Evolutionary conservation across 2,888 invertebrate species (phyloP).

Genomic region (Chalcis sispes): DNA sequence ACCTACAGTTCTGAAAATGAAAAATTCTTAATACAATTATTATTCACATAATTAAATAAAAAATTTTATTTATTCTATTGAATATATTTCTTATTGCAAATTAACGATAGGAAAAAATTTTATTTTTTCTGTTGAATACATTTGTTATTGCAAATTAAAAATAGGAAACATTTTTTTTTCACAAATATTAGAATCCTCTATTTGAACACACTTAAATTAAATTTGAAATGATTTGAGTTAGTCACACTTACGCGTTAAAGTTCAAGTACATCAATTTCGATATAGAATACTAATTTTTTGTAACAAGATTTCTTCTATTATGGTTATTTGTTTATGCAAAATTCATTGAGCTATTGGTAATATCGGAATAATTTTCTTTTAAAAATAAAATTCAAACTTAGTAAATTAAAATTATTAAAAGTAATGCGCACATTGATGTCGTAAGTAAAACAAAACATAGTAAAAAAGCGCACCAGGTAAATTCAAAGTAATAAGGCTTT

Average conservation of each 20-base stretch:
- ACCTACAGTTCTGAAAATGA: too few relatives aligned
- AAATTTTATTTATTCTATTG: neutral
- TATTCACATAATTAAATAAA: neutral
- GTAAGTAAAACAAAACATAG: slow-evolving; percentile 69
- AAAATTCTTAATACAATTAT: neutral
- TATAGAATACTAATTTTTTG: slow-evolving; percentile 71
- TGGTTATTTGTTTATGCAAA: slow-evolving; percentile 29
- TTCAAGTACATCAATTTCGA: slow-evolving; percentile 72
- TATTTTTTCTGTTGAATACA: neutral
- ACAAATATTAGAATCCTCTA: too few relatives aligned
- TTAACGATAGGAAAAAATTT: neutral
- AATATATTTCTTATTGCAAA: neutral
- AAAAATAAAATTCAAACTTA: slow-evolving; percentile 8
- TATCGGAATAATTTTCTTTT: slow-evolving; percentile 4
- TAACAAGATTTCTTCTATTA: slow-evolving; percentile 28
- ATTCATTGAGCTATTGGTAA: slow-evolving; percentile 15
- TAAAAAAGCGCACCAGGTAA: slow-evolving; percentile 75
- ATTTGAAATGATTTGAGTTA: too few relatives aligned
- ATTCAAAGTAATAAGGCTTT: slow-evolving; percentile 70
- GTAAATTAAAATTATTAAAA: slow-evolving; percentile 28
- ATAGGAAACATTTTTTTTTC: neutral
- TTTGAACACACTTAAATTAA: too few relatives aligned
- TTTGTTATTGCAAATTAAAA: neutral
- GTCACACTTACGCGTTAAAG: too few relatives aligned
- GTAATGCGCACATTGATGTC: slow-evolving; percentile 70